Conservation (phyloP, 64 coral and sea anemone genomes). For the Hydrozoanthus tunicans region DNA sequence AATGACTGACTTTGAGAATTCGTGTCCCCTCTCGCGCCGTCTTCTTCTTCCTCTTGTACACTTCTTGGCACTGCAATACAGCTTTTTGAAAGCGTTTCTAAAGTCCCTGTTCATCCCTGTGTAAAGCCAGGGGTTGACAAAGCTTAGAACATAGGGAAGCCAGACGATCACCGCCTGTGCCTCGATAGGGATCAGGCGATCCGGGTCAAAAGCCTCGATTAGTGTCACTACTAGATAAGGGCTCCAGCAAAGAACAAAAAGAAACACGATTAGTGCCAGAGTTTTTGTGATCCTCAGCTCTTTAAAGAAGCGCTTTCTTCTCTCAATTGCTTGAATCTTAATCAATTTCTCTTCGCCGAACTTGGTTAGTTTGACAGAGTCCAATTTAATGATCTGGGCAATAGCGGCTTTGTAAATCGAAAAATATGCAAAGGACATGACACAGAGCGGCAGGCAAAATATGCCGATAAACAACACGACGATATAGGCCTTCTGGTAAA, state of each 20-base stretch:
- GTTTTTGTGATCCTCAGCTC: constrained; percentile 93
- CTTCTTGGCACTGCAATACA: constrained; percentile 61
- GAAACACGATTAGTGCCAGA: constrained; percentile 77
- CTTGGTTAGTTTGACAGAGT: constrained; percentile 19
- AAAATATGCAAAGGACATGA: constrained; percentile 86
- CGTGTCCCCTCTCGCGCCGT: constrained; percentile 24
- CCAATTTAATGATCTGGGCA: constrained; percentile 78
- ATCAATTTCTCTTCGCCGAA: constrained; percentile 46
- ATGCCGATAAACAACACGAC: constrained; percentile 74
- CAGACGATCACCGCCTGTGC: constrained; percentile 54
- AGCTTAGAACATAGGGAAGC: constrained; percentile 71
- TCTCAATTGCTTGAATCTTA: constrained; percentile 50
- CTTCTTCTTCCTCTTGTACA: neutral
- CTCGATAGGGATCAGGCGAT: neutral
- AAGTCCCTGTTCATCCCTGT: constrained; percentile 91
- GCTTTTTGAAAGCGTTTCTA: constrained; percentile 82
- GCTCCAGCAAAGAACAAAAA: constrained; percentile 83
- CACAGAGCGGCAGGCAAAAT: constrained; percentile 70
- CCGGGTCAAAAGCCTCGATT: constrained; percentile 66
- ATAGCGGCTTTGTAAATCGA: constrained; percentile 84
- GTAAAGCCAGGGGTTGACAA: constrained; percentile 84
- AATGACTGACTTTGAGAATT: constrained; percentile 52
- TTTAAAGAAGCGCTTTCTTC: constrained; percentile 86
- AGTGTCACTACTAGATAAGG: constrained; percentile 76
- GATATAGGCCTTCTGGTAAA: constrained; percentile 59